Conservation (phyloP, 2,113 vertebrate genomes). For the Tiliqua scincoides region DNA sequence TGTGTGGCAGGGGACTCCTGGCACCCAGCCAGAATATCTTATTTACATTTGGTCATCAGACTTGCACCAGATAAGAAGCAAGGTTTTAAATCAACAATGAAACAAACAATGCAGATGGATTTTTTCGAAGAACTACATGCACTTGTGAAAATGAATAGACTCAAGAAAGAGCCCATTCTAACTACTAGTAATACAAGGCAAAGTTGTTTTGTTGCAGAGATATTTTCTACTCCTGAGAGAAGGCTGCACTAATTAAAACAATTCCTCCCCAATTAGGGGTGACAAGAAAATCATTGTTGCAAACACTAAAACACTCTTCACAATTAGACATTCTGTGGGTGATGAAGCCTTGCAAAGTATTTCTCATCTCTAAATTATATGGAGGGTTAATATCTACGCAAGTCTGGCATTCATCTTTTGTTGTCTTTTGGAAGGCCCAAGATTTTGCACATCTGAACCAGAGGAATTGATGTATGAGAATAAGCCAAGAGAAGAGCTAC, state of each 20-base stretch:
- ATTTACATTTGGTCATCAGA: not conserved
- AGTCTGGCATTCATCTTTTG: not conserved
- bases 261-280: not conserved
- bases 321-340: not conserved
- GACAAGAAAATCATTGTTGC: not conserved
- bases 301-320: slow-evolving; percentile 5
- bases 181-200: not conserved
- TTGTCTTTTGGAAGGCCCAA: not conserved
- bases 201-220: not conserved
- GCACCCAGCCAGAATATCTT: not conserved
- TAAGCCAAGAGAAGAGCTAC: not conserved
- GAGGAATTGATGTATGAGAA: not conserved
- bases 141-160: not conserved
- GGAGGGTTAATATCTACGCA: not conserved
- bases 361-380: not conserved
- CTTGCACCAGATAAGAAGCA: not conserved
- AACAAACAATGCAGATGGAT: fast-evolving
- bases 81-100: not conserved
- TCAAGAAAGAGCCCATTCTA: not conserved
- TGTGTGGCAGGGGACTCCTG: not conserved
- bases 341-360: slow-evolving; percentile 1
- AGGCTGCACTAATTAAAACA: not conserved
- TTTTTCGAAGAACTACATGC: not conserved
- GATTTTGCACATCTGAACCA: not conserved
- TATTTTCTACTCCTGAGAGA: slow-evolving; percentile 2